Conservation (phyloP, 2,797 vertebrate species). For the Mus minutoides region DNA sequence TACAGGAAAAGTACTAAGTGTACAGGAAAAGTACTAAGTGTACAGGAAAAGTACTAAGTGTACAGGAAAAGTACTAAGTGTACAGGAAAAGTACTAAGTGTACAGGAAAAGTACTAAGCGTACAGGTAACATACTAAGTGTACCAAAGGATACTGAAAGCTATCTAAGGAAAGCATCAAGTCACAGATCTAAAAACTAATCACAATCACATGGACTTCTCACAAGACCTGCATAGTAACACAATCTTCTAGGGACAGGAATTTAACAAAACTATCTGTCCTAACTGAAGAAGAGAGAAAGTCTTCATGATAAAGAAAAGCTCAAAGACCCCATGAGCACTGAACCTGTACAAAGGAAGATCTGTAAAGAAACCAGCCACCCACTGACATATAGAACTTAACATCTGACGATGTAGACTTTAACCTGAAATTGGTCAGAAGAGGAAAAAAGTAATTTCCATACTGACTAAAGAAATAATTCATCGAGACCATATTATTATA, state of each 20-base stretch:
- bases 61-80: not conserved
- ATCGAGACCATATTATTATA: not conserved
- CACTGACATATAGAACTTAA: not conserved
- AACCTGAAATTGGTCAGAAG: not conserved
- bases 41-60: not conserved
- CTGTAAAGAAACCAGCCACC: accelerated
- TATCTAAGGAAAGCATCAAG: not conserved
- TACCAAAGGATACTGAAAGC: not conserved
- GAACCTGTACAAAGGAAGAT: not conserved
- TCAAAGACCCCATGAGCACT: too few relatives aligned
- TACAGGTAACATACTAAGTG: not conserved
- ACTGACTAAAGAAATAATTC: not conserved
- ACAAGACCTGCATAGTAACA: not conserved
- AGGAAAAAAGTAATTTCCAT: not conserved
- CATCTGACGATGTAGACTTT: not conserved
- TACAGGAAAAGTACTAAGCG: too few relatives aligned
- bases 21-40: not conserved
- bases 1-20: not conserved
- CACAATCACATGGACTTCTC: not conserved
- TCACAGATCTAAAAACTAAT: too few relatives aligned
- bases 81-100: not conserved
- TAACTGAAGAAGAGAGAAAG: not conserved
- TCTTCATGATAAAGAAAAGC: not conserved
- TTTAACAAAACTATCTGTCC: not conserved
- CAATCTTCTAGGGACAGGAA: not conserved